Evolutionary conservation across 1,140 invertebrate genomes (phyloP).

Genomic region (Brachionus paranguensis): DNA sequence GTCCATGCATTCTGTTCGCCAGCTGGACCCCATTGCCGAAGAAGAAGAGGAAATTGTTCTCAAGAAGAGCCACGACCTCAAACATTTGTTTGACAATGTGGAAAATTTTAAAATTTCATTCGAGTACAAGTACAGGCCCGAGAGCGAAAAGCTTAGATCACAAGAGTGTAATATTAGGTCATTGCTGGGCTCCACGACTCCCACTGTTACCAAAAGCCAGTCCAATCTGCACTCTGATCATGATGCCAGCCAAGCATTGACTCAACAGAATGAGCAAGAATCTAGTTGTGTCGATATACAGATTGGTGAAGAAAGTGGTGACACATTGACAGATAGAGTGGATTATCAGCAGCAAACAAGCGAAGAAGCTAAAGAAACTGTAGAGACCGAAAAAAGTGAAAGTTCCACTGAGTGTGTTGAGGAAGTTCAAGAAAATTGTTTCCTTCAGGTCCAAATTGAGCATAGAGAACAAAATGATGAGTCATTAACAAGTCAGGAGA

Average conservation of each 20-base stretch:
- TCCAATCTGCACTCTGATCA: neutral
- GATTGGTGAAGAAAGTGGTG: no score
- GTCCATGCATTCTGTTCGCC: neutral
- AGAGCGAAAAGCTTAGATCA: neutral
- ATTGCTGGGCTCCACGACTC: neutral
- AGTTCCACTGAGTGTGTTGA: neutral
- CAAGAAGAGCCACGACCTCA: neutral
- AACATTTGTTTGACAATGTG: neutral
- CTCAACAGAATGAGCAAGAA: no score
- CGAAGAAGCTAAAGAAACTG: no score
- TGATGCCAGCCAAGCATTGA: no score
- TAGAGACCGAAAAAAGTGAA: no score
- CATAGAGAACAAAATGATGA: neutral
- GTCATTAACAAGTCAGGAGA: no score
- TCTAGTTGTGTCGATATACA: no score
- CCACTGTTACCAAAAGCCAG: neutral
- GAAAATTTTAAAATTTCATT: neutral
- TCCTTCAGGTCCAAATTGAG: neutral
- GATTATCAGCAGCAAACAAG: no score
- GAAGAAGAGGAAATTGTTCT: neutral
- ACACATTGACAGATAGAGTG: no score
- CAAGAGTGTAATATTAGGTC: neutral
- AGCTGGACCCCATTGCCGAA: conserved; percentile 8
- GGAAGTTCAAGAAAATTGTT: neutral
- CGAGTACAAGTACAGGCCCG: neutral